Conservation (phyloP, 2,888 invertebrate species). For the Desoria tigrina region DNA sequence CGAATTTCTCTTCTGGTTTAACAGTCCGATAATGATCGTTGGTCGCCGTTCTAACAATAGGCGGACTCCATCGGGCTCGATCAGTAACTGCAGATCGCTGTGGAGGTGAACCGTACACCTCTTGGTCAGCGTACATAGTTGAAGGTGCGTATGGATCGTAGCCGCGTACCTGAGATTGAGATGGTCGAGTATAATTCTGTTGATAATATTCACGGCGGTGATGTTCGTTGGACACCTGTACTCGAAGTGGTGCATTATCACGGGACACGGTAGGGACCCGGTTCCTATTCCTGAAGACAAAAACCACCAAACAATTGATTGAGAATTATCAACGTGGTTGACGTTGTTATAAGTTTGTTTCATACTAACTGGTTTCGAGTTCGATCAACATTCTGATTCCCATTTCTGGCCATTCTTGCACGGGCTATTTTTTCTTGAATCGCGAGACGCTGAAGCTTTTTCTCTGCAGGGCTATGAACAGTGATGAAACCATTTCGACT, state of each 20-base stretch:
- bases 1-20: constrained; percentile 20
- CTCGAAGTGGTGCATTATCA: constrained; percentile 1
- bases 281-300: background rate
- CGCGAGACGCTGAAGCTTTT: constrained; percentile 29
- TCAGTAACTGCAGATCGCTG: background rate
- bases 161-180: background rate
- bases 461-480: constrained; percentile 34
- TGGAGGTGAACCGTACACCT: background rate
- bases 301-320: no score
- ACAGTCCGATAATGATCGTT: constrained; percentile 3
- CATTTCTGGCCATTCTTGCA: constrained; percentile 31
- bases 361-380: background rate
- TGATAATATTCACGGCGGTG: constrained; percentile 14
- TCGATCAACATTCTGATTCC: background rate
- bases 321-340: no score
- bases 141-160: background rate
- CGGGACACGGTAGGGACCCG: background rate
- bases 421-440: constrained; percentile 48
- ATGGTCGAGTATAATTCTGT: background rate
- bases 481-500: constrained; percentile 43
- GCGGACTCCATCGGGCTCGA: constrained; percentile 27
- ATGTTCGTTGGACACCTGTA: constrained; percentile 18
- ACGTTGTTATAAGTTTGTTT: no score
- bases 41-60: constrained; percentile 37
- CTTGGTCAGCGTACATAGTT: constrained; percentile 15